phyloP scores from a whole-genome alignment of 2,113 vertebrate species.

The Calcarius ornatus region DNA sequence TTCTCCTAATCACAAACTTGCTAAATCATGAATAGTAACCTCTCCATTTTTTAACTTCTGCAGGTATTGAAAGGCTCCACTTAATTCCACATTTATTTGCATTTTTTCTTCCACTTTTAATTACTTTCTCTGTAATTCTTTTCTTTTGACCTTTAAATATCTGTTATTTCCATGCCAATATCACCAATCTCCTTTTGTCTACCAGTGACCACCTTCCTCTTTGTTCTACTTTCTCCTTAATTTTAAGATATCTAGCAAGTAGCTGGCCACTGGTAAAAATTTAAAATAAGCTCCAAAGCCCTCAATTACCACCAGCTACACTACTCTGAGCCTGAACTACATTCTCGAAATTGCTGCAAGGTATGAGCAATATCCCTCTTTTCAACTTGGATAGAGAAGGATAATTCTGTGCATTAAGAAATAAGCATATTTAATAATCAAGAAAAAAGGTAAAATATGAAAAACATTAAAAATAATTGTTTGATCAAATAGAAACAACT shows the following conservation, averaged over 20 bases:
- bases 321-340: background rate
- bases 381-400: background rate
- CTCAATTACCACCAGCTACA: background rate
- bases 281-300: background rate
- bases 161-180: background rate
- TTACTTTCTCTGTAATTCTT: background rate
- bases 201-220: background rate
- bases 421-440: background rate
- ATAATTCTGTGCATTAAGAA: background rate
- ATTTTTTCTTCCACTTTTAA: background rate
- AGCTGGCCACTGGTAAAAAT: background rate
- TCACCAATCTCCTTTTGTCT: background rate
- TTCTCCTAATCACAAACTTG: background rate
- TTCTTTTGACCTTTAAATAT: background rate
- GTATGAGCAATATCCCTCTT: background rate
- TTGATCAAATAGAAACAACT: background rate
- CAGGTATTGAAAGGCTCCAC: background rate
- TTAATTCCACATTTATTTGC: background rate
- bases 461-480: background rate
- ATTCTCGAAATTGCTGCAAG: background rate
- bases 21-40: background rate
- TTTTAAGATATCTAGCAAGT: background rate
- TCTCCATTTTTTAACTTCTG: background rate
- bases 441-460: background rate
- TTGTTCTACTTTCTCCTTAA: background rate